phyloP scores from a whole-genome alignment of 2,797 vertebrate species.

The Pseudomugil tenellus region DNA sequence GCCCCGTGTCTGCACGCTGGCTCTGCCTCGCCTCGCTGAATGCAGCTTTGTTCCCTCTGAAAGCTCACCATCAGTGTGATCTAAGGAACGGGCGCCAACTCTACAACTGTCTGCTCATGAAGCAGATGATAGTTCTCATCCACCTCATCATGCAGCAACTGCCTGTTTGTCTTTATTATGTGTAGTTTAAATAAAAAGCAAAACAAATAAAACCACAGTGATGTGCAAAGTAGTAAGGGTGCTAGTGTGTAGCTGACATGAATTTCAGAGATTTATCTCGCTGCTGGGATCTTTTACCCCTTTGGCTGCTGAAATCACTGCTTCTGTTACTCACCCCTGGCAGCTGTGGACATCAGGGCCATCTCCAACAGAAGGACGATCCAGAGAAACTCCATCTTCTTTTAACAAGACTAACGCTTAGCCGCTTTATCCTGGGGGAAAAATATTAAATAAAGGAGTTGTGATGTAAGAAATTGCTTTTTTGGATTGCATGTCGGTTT shows the following conservation, averaged over 20 bases:
- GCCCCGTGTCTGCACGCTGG: slow-evolving; percentile 71
- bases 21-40: slow-evolving; percentile 66
- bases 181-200: not conserved
- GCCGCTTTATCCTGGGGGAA: slow-evolving; percentile 39
- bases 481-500: not conserved
- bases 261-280: slow-evolving; percentile 5
- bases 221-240: slow-evolving; percentile 8
- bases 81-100: slow-evolving; percentile 63
- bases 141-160: slow-evolving; percentile 7
- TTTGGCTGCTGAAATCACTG: not conserved
- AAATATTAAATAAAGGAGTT: not conserved
- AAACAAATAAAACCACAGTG: not conserved
- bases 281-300: too few species aligned
- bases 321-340: slow-evolving; percentile 66
- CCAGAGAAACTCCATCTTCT: slow-evolving; percentile 64
- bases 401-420: not conserved
- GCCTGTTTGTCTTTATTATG: slow-evolving; percentile 23
- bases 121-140: slow-evolving; percentile 31
- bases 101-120: slow-evolving; percentile 46
- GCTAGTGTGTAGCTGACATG: slow-evolving; percentile 1
- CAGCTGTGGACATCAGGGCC: slow-evolving; percentile 61
- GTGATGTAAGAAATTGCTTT: not conserved
- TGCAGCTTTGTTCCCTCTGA: slow-evolving; percentile 67
- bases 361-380: slow-evolving; percentile 61
- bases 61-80: slow-evolving; percentile 67